Conservation (phyloP, 2,888 invertebrate genomes). For the Ennomos fuscantarius region DNA sequence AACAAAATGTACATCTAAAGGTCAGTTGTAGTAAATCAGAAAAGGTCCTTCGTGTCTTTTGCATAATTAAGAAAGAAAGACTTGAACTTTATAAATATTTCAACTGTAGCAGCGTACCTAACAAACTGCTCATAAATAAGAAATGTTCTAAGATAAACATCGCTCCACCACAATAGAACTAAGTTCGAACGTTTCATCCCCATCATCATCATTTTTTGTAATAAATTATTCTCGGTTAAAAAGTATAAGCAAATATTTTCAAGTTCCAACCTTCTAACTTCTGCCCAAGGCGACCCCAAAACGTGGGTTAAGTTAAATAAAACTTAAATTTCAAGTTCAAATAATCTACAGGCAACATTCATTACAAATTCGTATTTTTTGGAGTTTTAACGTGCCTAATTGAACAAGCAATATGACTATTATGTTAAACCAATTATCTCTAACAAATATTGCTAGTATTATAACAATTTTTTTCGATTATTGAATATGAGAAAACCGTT, state of each 20-base stretch:
- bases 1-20: no score
- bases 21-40: no score
- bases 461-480: no score
- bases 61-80: no score
- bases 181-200: slow-evolving; percentile 4
- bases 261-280: slow-evolving; percentile 22
- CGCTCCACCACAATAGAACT: slow-evolving; percentile 4
- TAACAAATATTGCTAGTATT: neutral
- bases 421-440: no score
- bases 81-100: no score
- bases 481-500: no score
- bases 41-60: no score
- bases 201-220: slow-evolving; percentile 9
- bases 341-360: slow-evolving; percentile 11
- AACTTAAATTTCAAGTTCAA: slow-evolving; percentile 13
- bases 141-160: no score
- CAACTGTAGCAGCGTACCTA: no score
- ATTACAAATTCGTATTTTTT: slow-evolving; percentile 6
- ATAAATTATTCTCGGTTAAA: slow-evolving; percentile 16
- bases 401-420: neutral
- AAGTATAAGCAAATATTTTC: slow-evolving; percentile 22
- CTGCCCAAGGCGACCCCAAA: slow-evolving; percentile 4
- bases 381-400: neutral
- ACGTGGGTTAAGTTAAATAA: slow-evolving; percentile 16
- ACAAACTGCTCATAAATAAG: no score